Conservation (phyloP, 2,888 invertebrate genomes). For the Thera britannica region DNA sequence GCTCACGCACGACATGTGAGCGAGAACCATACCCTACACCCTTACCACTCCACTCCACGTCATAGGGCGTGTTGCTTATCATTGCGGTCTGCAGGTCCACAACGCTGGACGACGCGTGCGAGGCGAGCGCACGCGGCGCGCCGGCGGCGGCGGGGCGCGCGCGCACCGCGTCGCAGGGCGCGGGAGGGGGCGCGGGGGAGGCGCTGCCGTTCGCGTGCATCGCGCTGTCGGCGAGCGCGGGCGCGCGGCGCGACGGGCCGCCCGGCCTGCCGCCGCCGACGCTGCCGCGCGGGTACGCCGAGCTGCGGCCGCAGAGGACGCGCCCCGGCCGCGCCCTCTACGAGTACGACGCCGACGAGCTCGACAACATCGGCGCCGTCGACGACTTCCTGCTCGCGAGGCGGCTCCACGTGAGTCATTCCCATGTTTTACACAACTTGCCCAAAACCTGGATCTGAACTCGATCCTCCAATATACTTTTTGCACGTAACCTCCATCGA, state of each 20-base stretch:
- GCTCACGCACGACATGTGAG: not conserved
- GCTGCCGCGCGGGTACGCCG: constrained; percentile 70
- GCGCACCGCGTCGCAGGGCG: not conserved
- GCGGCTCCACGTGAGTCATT: constrained; percentile 56
- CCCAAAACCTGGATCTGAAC: no score
- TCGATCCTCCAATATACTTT: no score
- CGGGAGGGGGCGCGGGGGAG: constrained; percentile 25
- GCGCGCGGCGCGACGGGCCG: constrained; percentile 46
- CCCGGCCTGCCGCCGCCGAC: constrained; percentile 67
- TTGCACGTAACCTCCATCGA: no score
- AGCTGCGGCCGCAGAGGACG: constrained; percentile 72
- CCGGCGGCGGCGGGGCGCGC: no score
- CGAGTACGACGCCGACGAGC: constrained; percentile 64
- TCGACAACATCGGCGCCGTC: no score
- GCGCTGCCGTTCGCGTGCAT: constrained; percentile 44
- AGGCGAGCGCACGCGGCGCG: no score
- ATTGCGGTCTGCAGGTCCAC: no score
- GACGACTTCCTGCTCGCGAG: constrained; percentile 69
- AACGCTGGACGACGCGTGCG: no score
- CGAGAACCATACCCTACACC: not conserved
- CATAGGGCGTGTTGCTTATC: no score
- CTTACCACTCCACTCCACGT: no score
- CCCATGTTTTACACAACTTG: no score
- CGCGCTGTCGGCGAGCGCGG: constrained; percentile 43
- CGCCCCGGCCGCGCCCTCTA: constrained; percentile 57